Conservation (phyloP, 2,113 vertebrate genomes). For the Prionailurus bengalensis region DNA sequence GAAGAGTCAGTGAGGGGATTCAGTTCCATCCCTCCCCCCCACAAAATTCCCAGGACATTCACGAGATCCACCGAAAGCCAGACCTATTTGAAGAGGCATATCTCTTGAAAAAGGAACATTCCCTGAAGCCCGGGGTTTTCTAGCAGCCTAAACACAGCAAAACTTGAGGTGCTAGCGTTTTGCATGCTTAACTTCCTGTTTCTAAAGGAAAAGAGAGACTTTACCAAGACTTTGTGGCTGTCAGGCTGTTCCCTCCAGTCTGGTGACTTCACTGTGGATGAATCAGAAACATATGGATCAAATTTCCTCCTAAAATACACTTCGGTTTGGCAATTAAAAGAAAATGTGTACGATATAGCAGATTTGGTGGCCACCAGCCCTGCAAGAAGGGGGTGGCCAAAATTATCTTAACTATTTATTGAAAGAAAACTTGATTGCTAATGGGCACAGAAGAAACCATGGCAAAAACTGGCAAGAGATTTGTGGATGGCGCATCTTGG, state of each 20-base stretch:
- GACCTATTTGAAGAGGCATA: background rate
- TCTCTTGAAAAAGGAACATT: background rate
- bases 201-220: conserved; percentile 8
- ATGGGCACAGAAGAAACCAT: background rate
- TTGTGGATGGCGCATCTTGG: background rate
- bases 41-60: background rate
- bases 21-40: background rate
- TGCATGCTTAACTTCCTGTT: background rate
- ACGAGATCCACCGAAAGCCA: background rate
- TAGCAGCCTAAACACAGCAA: background rate
- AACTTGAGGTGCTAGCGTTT: background rate
- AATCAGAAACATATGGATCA: conserved; percentile 58
- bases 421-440: background rate
- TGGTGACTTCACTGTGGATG: conserved; percentile 51
- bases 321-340: conserved; percentile 43
- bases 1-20: background rate
- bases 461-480: background rate
- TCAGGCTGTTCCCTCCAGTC: background rate
- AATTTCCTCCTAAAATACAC: conserved; percentile 59
- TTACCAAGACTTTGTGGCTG: background rate
- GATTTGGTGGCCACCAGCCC: conserved; percentile 2
- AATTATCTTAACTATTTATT: background rate
- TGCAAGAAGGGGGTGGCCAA: background rate
- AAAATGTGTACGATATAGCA: conserved; percentile 31
- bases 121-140: background rate